Base-by-base conservation (phyloP, 2,797 vertebrate species). In the Arrhamphus sclerolepis region DNA sequence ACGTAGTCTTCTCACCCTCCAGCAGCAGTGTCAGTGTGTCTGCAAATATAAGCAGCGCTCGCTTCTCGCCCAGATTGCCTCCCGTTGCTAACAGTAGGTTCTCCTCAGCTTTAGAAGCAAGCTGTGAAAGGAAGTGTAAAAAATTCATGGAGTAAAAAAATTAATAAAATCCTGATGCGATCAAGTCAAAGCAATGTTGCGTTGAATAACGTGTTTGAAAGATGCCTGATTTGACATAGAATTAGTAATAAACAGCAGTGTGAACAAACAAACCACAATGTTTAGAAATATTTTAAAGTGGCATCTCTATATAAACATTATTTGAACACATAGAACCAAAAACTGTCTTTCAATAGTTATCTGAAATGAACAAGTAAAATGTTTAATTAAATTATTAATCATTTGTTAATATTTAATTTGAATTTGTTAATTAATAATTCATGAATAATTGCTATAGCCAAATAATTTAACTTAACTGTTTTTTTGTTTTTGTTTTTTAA, bases 21-120 rank as follows among this genome's bases (percentile, higher is more conserved):
- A 99, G 94, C 29, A 99, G 92, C 56, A 99, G 93, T 0, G 97
- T 99, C 62, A 99, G 90, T 0, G 96, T 98, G 68, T 99, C 96
- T 8, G 96, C 96, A 79, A 98, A 99, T 59, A 98, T 91, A 53
- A 99, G 90, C 0, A 93, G 92, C 3, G 96, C 95, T 80, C 97
- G 92, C 48, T 95, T 94, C 60, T 99, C 97, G 5, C 90, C 91
- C 84, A 95, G 86, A 56, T 99, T 96, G 2, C 94, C 94, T 48
- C 93, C 94, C 61, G 96, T 88, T 7, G 96, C 97, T 66, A 98
- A 66, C 14, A 94, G 77, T 44, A 99, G 89, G 85, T 99, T 98
- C 85, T 99, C 96, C 65, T 97, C 95, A 7, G 98, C 95, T 89
- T 98, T 98, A 78, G 80, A 94, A 34, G 96, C 96, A 48, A 99